Base-by-base conservation (phyloP, 2,888 invertebrate species). In the Epinotia ramella region DNA sequence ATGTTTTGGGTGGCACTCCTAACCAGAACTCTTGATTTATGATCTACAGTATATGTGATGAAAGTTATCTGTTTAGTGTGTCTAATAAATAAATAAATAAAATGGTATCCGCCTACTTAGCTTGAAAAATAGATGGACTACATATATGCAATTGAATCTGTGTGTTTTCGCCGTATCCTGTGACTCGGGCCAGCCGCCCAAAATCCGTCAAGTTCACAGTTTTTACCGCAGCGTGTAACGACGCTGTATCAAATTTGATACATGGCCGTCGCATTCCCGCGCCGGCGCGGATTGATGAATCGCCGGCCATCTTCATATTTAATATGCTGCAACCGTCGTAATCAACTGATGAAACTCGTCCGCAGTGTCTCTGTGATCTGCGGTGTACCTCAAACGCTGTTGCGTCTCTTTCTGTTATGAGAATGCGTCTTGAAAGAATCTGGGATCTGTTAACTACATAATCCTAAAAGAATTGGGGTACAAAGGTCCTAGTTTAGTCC, bases 191-290 rank as follows among this genome's bases (percentile, higher is more conserved):
- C 84, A 77, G 49, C 80, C n/a, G 49, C 77, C 82, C 79, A 83
- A 87, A 86, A 83, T 84, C 86, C 82, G 87, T 88, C 86, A 84
- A 85, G 83, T 83, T 80, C 82, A 83, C 82, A 85, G 83, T 89
- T 90, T 91, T 90, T 89, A 86, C 86, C 79, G 63, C 80, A 73
- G 72, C 82, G 80, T 81, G 84, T 87, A 89, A 88, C 87, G 88
- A 88, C 81, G 82, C 86, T 88, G 91, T 89, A 87, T 89, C 90
- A 88, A 89, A 92, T 91, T 87, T 88, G 89, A 89, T 87, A 84
- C 87, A 87, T 84, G 83, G 81, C 82, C 81, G 84, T 81, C 82
- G 76, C 89, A 88, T 90, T 86, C 89, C 87, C 79, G 79, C 73
- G 63, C 73, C 75, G 79, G 77, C 79, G 76, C 76, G 46, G 65